Conservation (phyloP, 2,113 vertebrate genomes). For the Forbesichthys agassizii region DNA sequence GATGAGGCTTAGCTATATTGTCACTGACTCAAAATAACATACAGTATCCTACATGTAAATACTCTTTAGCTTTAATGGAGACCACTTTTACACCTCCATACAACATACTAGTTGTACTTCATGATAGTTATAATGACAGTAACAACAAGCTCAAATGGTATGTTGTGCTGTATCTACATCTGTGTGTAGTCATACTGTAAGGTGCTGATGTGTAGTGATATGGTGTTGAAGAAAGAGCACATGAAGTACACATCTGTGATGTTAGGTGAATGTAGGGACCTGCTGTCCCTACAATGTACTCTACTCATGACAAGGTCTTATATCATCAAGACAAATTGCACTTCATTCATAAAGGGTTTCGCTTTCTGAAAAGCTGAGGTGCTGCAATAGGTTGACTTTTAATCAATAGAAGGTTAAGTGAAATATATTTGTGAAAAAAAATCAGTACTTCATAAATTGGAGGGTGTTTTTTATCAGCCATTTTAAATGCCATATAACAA, state of each 20-base stretch:
- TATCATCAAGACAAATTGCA: neutral
- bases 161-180: neutral
- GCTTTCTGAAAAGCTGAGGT: constrained; percentile 17
- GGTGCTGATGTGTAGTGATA: too few species aligned
- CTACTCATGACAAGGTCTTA: neutral
- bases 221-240: too few species aligned
- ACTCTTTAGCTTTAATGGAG: constrained; percentile 26
- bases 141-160: too few species aligned
- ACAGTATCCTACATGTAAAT: neutral
- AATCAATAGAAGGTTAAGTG: neutral
- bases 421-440: too few species aligned
- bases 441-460: too few species aligned
- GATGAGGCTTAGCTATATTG: neutral
- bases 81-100: constrained; percentile 26
- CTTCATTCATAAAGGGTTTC: constrained; percentile 24
- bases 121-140: neutral
- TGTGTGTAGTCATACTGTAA: neutral
- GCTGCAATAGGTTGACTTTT: constrained; percentile 6
- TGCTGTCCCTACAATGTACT: too few species aligned
- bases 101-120: constrained; percentile 18
- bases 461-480: neutral
- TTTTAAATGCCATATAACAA: constrained; percentile 24
- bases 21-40: constrained; percentile 18
- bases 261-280: too few species aligned
- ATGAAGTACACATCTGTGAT: too few species aligned